phyloP scores from a whole-genome alignment of 2,797 vertebrate species.

The Acipenser oxyrinchus region DNA sequence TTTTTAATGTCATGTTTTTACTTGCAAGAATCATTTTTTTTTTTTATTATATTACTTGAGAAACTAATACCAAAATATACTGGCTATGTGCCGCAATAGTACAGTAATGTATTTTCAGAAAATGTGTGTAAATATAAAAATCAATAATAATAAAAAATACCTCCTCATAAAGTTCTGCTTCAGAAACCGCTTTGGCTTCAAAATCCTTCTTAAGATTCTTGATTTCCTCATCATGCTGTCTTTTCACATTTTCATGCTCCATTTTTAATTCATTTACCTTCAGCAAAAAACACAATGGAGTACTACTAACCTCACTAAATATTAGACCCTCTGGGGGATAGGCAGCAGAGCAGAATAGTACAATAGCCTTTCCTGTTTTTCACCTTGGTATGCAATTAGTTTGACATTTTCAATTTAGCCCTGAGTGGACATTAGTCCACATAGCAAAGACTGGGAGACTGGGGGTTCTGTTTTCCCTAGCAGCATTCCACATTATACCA shows the following conservation, averaged over 20 bases:
- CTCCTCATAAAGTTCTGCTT: constrained; percentile 66
- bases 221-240: constrained; percentile 50
- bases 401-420: too few relatives aligned
- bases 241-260: constrained; percentile 52
- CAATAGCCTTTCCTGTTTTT: too few relatives aligned
- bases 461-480: too few relatives aligned
- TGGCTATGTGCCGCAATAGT: background rate
- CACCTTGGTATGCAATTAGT: too few relatives aligned
- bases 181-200: constrained; percentile 50
- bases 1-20: too few relatives aligned
- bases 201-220: constrained; percentile 60
- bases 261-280: constrained; percentile 67
- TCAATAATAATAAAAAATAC: constrained; percentile 41
- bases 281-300: constrained; percentile 24
- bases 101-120: background rate
- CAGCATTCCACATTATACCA: too few relatives aligned
- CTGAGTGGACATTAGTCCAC: too few relatives aligned
- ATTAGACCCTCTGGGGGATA: too few relatives aligned
- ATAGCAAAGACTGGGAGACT: too few relatives aligned
- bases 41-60: constrained; percentile 13
- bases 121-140: constrained; percentile 1
- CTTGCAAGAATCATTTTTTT: too few relatives aligned
- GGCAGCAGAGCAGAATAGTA: too few relatives aligned
- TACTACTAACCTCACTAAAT: background rate
- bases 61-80: constrained; percentile 21